Conservation (phyloP, 2,888 invertebrate species). For the Thelaira solivaga region DNA sequence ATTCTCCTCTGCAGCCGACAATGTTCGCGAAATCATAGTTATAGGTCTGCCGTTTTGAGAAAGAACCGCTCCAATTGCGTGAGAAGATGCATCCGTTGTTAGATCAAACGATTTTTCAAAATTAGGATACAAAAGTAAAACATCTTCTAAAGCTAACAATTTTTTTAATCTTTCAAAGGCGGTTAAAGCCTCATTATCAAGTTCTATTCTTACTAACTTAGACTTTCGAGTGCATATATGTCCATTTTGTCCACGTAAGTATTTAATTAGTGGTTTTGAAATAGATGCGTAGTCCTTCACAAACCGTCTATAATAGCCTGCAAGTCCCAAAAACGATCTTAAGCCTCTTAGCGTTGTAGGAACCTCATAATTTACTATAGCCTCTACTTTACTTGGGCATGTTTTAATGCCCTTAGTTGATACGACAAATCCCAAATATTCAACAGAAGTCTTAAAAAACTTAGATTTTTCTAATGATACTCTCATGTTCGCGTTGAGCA, state of each 20-base stretch:
- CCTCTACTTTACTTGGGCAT: no score
- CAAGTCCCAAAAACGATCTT: constrained; percentile 30
- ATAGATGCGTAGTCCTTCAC: no score
- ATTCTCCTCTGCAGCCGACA: no score
- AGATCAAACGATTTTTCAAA: no score
- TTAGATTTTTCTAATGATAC: constrained; percentile 40
- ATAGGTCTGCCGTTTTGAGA: no score
- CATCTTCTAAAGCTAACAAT: constrained; percentile 46
- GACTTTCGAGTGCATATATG: constrained; percentile 51
- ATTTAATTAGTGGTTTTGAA: no score
- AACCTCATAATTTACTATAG: no score
- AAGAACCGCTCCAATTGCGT: no score
- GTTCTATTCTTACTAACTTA: constrained; percentile 35
- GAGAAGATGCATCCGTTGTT: no score
- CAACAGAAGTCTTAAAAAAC: not conserved
- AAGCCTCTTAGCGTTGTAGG: no score
- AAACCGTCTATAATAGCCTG: not conserved
- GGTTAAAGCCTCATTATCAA: constrained; percentile 39
- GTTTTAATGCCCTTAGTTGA: no score
- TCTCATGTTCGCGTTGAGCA: constrained; percentile 54
- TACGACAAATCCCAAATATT: constrained; percentile 25
- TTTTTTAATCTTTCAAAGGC: constrained; percentile 54
- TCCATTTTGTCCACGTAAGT: constrained; percentile 42
- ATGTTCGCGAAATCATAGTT: constrained; percentile 28
- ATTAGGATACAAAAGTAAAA: constrained; percentile 49